Percentiles rank a stretch among this genome's conserved stretches.
phyloP scores from a whole-genome alignment of 2,797 vertebrate genomes.

The Melopsittacus undulatus region DNA sequence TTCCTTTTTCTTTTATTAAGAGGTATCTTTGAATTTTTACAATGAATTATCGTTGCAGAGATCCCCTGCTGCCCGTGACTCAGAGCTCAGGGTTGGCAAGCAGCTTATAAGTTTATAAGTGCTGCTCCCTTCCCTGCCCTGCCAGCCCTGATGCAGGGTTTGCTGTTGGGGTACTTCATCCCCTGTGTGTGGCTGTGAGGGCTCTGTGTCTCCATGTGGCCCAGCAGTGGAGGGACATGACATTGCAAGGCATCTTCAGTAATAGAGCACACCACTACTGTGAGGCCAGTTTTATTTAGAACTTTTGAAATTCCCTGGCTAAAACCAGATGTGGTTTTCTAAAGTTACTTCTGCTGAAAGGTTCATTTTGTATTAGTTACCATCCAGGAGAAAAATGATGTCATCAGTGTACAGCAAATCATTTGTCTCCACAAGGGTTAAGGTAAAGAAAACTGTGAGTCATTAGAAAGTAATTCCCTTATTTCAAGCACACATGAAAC shows the following conservation, averaged over 20 bases:
- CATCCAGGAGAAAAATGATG: background rate
- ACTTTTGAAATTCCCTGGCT: background rate
- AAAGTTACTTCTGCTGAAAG: background rate
- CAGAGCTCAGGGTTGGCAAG: background rate
- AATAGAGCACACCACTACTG: background rate
- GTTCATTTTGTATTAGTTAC: background rate
- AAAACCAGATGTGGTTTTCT: background rate
- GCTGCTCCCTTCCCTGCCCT: background rate
- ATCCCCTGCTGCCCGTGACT: background rate
- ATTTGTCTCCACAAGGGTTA: conserved; percentile 15
- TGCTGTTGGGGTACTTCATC: accelerated
- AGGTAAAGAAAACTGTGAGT: conserved; percentile 40
- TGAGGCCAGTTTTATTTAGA: background rate
- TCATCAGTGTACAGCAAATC: background rate
- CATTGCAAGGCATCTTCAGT: background rate
- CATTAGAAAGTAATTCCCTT: conserved; percentile 46
- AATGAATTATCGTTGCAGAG: background rate
- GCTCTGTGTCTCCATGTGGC: background rate
- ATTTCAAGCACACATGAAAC: conserved; percentile 21
- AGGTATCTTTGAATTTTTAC: background rate
- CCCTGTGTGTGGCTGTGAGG: background rate
- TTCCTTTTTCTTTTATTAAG: background rate
- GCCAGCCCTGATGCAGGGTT: accelerated
- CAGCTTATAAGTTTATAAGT: background rate
- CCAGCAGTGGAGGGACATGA: accelerated